A percentile compares a stretch with the other conserved stretches of the same genome.
phyloP scores from a whole-genome alignment of 2,113 vertebrate genomes.

The Anser brachyrhynchus region DNA sequence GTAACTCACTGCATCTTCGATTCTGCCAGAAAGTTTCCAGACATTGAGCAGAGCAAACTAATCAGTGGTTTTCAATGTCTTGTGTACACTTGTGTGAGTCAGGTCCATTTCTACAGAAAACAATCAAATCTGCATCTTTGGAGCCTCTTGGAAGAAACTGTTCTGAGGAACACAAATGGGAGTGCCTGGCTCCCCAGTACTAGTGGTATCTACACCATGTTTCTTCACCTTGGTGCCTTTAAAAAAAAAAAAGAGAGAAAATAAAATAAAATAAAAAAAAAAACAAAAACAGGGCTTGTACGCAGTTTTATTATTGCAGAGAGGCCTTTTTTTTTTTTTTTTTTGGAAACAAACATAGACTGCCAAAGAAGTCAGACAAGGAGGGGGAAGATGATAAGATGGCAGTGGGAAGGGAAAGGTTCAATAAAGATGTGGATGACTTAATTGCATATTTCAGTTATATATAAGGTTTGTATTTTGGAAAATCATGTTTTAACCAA shows the following conservation, averaged over 20 bases:
- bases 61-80: neutral
- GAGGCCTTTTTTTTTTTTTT: neutral
- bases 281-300: neutral
- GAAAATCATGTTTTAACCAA: neutral
- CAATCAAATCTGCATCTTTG: neutral
- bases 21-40: neutral
- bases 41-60: neutral
- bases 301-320: neutral
- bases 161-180: neutral
- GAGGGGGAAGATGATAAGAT: neutral
- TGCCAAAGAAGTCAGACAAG: neutral
- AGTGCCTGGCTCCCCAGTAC: neutral
- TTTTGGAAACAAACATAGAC: neutral
- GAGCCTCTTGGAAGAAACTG: neutral
- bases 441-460: neutral
- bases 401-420: neutral
- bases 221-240: neutral
- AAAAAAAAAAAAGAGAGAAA: neutral
- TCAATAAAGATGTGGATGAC: neutral
- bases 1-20: neutral
- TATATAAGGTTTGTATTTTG: neutral
- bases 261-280: accelerated
- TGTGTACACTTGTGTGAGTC: neutral
- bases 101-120: neutral
- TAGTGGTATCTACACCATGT: neutral